phyloP scores from a whole-genome alignment of 2,888 invertebrate genomes.

The Brachylomia viminalis region DNA sequence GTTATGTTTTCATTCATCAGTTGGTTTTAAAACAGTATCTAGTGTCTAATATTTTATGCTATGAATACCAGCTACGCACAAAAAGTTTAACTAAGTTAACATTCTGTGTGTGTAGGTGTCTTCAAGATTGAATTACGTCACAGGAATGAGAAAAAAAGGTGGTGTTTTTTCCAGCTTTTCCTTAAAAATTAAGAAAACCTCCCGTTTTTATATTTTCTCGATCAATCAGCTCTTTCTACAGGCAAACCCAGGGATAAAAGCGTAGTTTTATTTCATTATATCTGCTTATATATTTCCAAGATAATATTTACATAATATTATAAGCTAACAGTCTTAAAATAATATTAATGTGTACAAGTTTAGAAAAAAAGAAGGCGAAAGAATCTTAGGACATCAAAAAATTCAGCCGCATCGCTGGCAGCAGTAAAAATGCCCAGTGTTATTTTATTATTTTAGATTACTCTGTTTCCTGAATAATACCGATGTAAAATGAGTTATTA shows the following conservation, averaged over 20 bases:
- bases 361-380: too few species aligned
- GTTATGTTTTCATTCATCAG: not conserved
- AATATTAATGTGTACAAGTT: too few species aligned
- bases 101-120: too few species aligned
- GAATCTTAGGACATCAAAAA: too few species aligned
- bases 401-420: too few species aligned
- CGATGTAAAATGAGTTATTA: not conserved
- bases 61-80: not conserved
- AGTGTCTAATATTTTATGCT: too few species aligned
- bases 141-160: not conserved
- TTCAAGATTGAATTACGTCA: not conserved
- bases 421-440: too few species aligned
- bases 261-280: not conserved
- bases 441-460: not conserved
- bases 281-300: not conserved
- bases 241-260: not conserved
- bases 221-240: not conserved
- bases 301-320: too few species aligned
- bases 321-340: too few species aligned
- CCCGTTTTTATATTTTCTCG: not conserved
- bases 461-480: slow-evolving; percentile 2
- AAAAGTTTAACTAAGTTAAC: not conserved
- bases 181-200: not conserved
- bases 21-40: not conserved
- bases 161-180: not conserved